Base-by-base conservation (phyloP, 1,140 invertebrate genomes). In the Drosophila dunni region DNA sequence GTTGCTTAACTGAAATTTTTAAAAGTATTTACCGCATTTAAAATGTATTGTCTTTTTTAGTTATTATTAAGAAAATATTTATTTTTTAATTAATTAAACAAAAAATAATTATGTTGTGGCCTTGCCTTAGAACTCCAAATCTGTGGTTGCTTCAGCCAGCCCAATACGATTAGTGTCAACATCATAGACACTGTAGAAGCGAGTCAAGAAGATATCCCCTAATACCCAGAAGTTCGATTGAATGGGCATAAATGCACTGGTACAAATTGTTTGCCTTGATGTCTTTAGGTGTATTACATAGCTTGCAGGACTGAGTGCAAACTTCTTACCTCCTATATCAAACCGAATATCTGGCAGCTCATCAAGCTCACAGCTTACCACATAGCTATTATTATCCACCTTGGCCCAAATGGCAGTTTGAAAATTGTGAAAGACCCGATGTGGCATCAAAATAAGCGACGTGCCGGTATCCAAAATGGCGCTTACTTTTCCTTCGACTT, bases 381-480 rank as follows among this genome's bases (percentile, higher is more conserved):
- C 11, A 36, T 48, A 68, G 11, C 65, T 62, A 8, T 24, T 67
- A 9, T 24, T n/a, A 10, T 33, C 0, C 1, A 51, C 7, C 4
- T 7, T 44, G 1, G 40, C 62, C 3, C 69, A 54, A 13, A 85
- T 11, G 6, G n/a, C 17, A n/a, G 40, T 11, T 0, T 78, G 38
- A 3, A 90, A 40, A 50, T 56, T 57, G 7, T 50, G 5, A 45
- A 65, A 63, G 95, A 92, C 81, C 94, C 94, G 4, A 3, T 93
- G 84, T 0, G 96, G 96, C 29, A 95, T 95, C 72, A 95, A 94
- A 64, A 97, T 93, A 2, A 97, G 92, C 15, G 95, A 95, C 20
- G 96, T 97, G 7, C 96, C 96, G 42, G 96, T 97, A 89, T 97
- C 96, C 62, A 95, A 95, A 82, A 97, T 96, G 15, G 95, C 95